phyloP scores from a whole-genome alignment of 1,140 invertebrate species.

The Aphidius ervi region DNA sequence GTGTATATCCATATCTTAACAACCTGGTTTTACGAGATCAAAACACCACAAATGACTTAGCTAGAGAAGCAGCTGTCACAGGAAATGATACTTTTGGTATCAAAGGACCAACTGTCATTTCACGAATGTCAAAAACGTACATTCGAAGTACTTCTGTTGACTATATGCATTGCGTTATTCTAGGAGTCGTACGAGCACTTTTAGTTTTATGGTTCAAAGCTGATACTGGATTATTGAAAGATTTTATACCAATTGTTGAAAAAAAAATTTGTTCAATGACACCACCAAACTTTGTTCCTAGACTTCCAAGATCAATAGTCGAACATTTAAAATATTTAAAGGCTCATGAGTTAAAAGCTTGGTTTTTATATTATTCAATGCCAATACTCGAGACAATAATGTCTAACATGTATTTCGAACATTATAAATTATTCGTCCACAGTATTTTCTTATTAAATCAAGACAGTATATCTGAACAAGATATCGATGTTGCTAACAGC shows the following conservation, averaged over 20 bases:
- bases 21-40: not conserved
- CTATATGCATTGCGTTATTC: not conserved
- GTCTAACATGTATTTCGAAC: constrained; percentile 1
- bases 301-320: constrained; percentile 8
- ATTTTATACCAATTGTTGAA: constrained; percentile 15
- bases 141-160: not conserved
- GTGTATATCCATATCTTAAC: not conserved
- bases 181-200: not conserved
- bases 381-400: not conserved
- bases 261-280: constrained; percentile 3
- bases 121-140: not conserved
- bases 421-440: not conserved
- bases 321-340: constrained; percentile 10
- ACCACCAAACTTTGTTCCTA: constrained; percentile 12
- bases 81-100: constrained; percentile 2
- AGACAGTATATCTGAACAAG: not conserved
- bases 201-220: not conserved
- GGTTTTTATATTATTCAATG: constrained; percentile 2
- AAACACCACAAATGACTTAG: not conserved
- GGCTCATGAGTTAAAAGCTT: constrained; percentile 8
- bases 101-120: not conserved
- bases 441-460: not conserved
- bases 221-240: not conserved
- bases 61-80: not conserved
- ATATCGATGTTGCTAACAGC: not conserved